Base-by-base conservation (phyloP, 2,888 invertebrate genomes). In the Apoderus coryli region DNA sequence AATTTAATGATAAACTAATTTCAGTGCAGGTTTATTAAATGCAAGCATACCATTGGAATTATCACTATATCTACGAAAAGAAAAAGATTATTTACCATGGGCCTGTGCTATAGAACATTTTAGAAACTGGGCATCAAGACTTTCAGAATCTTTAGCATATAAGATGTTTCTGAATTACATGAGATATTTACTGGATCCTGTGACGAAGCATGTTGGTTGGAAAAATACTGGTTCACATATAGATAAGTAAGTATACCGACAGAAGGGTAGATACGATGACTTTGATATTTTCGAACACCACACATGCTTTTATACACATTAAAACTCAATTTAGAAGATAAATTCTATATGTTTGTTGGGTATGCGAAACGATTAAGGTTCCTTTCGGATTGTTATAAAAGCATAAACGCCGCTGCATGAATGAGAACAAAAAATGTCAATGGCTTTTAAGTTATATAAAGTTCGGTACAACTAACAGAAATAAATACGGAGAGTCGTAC, bases 61-160 rank as follows among this genome's bases (percentile, higher is more conserved):
- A 37, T 69, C 75, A 4, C 54, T 67, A 36, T 81, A 80, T 54
- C 60, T 81, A 25, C 46, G 63, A 14, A 68, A 72, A 16, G 80
- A 81, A 52, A 63, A 65, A 4, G 80, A 84, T 46, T 85, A 81
- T 60, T 78, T 81, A 0, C 86, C 86, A 0, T 88, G 88, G 88
- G 69, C 74, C 0, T 76, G 81, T 1, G 82, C 82, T 0, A 64
- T 84, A 2, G 65, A 66, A 36, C 81, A 82, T 50, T 64, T 86
- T 11, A 69, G 74, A 35, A 68, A 72, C 39, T 79, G 86, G 76
- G 65, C 74, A 28, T 66, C 70, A 31, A 65, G 79, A 39, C 60
- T 86, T 14, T 69, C 70, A n/a, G 72, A 76, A 42, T 68, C 74
- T n/a, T 60, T 69, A 3, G 70, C 75, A 0, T 73, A 76, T 34